Conservation (phyloP, 2,797 vertebrate species). For the Characodon lateralis region DNA sequence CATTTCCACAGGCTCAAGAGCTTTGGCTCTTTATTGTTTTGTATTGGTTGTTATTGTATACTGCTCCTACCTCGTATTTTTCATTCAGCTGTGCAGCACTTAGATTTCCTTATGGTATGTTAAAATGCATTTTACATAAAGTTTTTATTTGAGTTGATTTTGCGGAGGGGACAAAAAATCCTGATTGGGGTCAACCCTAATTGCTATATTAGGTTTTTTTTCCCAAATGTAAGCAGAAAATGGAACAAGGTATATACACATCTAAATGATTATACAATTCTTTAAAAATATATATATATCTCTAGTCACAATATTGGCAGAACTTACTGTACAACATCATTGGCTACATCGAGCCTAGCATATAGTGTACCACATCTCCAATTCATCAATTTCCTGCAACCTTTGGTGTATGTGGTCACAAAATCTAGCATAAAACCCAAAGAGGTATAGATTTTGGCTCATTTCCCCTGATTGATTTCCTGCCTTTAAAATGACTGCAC, state of each 20-base stretch:
- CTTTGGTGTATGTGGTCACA: constrained; percentile 33
- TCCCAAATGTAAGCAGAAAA: not conserved
- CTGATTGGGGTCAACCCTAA: not conserved
- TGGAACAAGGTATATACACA: not conserved
- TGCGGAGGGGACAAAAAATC: too few relatives aligned
- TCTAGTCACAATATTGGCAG: constrained; percentile 43
- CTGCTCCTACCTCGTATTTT: too few relatives aligned
- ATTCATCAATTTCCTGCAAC: constrained; percentile 51
- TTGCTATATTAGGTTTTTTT: not conserved
- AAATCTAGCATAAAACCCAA: constrained; percentile 58
- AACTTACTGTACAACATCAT: constrained; percentile 38
- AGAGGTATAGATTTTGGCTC: constrained; percentile 69
- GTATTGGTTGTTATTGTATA: too few relatives aligned
- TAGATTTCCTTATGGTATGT: too few relatives aligned
- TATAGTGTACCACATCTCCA: constrained; percentile 29
- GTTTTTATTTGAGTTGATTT: too few relatives aligned
- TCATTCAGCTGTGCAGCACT: too few relatives aligned
- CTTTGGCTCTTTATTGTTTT: too few relatives aligned
- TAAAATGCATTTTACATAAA: too few relatives aligned
- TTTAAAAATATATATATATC: constrained; percentile 28
- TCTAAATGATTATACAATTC: constrained; percentile 40
- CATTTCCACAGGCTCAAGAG: too few relatives aligned
- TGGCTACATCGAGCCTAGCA: constrained; percentile 10
- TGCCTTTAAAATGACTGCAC: constrained; percentile 65
- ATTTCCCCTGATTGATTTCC: constrained; percentile 76